These are phyloP conservation scores for Pteronotus mesoamericanus DNA, from an alignment of 2,797 vertebrate species.

Conservation along the genomic window DNA sequence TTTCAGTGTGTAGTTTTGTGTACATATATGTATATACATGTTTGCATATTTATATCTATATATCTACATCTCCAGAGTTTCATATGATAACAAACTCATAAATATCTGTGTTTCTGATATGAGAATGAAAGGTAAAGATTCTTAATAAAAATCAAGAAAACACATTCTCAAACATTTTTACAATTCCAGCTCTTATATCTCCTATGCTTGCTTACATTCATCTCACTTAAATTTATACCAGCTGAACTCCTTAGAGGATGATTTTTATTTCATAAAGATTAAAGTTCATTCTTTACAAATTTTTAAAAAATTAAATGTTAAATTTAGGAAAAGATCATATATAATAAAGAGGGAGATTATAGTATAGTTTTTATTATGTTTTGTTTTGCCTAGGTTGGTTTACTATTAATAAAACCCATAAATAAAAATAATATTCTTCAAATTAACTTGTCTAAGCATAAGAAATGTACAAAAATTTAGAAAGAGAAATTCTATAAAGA, in stretches of 20 bases:
- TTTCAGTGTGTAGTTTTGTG: background rate
- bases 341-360: background rate
- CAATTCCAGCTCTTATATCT: background rate
- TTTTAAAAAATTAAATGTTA: background rate
- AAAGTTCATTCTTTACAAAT: background rate
- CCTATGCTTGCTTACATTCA: background rate
- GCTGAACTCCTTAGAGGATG: background rate
- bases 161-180: background rate
- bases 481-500: background rate
- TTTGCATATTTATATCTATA: background rate
- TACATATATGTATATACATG: background rate
- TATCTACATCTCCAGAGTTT: background rate
- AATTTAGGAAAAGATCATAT: background rate
- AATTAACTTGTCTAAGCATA: background rate
- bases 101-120: background rate
- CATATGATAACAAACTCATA: background rate
- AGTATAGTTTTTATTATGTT: background rate
- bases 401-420: background rate
- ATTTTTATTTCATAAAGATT: background rate
- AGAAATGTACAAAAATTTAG: background rate
- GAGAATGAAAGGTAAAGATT: background rate
- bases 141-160: background rate
- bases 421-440: background rate
- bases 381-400: background rate
- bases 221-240: background rate